Base-by-base conservation (phyloP, 1,140 invertebrate species). In the Matsumurasca onukii region DNA sequence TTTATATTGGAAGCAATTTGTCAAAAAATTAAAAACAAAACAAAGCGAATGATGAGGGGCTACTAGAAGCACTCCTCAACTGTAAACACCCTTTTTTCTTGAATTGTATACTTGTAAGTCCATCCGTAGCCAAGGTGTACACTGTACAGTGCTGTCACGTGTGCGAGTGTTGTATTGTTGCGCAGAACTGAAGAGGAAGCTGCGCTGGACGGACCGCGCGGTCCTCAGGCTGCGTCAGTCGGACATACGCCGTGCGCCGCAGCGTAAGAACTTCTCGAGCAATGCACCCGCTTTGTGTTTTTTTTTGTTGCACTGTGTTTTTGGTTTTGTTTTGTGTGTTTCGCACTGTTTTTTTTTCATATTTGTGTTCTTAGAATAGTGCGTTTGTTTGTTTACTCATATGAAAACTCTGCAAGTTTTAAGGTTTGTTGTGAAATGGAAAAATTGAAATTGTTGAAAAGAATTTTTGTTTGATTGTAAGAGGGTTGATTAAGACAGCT, bases 341-440 rank as follows among this genome's bases (percentile, higher is more conserved):
- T 51, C n/a, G 49, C 17, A 55, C 61, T 49, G 29, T 62, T 70
- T 74, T 31, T 27, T 34, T 69, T 70, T 63, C 9, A 68, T 69
- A n/a, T 13, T 74, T 72, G 65, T 69, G n/a, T 73, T 78, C n/a
- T 66, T 25, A 48, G 9, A 67, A 20, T 24, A 30, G 25, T 64
- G 69, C 39, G 59, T 69, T 61, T 59, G 68, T 73, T 67, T 75
- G 69, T 76, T n/a, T n/a, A n/a, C n/a, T n/a, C n/a, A n/a, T n/a
- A n/a, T n/a, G n/a, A n/a, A n/a, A n/a, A n/a, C n/a, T n/a, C n/a
- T n/a, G n/a, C n/a, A n/a, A n/a, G n/a, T n/a, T n/a, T n/a, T n/a
- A n/a, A n/a, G n/a, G n/a, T n/a, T n/a, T n/a, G n/a, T n/a, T n/a
- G n/a, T n/a, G n/a, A n/a, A n/a, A n/a, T n/a, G n/a, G n/a, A n/a